Percentiles rank a stretch among this genome's conserved stretches.
Conservation (phyloP, 2,113 vertebrate species). For the Tonatia bakeri region DNA sequence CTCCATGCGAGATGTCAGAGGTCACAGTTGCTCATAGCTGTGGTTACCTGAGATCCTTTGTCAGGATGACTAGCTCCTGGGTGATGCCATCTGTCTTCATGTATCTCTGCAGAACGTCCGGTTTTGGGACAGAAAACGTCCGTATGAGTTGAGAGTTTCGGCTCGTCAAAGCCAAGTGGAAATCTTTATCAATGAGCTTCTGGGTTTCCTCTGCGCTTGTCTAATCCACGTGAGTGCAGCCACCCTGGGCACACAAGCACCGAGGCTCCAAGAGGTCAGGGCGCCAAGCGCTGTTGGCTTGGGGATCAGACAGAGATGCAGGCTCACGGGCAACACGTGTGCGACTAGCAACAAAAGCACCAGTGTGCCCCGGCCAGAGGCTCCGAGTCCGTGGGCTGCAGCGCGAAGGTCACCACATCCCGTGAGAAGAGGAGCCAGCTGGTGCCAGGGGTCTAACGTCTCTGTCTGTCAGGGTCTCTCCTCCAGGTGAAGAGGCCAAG, state of each 20-base stretch:
- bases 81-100: conserved; percentile 48
- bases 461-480: background rate
- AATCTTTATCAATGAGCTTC: conserved; percentile 12
- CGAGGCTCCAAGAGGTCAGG: background rate
- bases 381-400: accelerated
- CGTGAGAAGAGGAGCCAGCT: accelerated
- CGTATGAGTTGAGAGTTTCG: conserved; percentile 34
- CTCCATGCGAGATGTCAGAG: background rate
- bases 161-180: background rate
- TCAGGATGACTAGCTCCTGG: conserved; percentile 41
- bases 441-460: background rate
- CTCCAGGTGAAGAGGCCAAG: background rate
- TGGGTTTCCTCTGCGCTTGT: background rate
- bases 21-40: conserved; percentile 35
- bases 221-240: background rate
- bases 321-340: accelerated
- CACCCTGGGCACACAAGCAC: no score
- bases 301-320: no score
- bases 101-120: conserved; percentile 51
- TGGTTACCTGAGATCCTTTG: background rate
- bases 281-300: no score
- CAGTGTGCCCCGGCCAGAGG: accelerated
- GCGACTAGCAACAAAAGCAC: no score
- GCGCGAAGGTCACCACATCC: accelerated
- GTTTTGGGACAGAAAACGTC: conserved; percentile 56